Conservation (phyloP, 2,888 invertebrate genomes). For the Eupsilia transversa region DNA sequence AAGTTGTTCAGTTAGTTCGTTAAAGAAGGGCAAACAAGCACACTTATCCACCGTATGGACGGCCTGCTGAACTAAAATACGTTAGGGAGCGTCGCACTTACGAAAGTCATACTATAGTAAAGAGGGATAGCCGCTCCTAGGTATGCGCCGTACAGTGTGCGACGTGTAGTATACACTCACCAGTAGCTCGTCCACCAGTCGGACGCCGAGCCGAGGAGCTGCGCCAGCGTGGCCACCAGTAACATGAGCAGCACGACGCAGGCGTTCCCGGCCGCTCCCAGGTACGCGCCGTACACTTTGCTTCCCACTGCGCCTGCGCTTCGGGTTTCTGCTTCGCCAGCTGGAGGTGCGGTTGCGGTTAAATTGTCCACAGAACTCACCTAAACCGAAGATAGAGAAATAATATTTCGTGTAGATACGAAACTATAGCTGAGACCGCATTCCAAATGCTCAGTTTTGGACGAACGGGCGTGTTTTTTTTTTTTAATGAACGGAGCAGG, state of each 20-base stretch:
- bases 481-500: too few relatives aligned
- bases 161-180: conserved; percentile 80
- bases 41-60: neutral
- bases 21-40: neutral
- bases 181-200: conserved; percentile 95
- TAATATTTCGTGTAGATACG: neutral
- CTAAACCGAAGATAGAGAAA: conserved; percentile 63
- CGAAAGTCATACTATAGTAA: neutral
- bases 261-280: conserved; percentile 93
- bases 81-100: neutral
- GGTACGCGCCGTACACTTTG: conserved; percentile 92
- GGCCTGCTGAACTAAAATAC: neutral
- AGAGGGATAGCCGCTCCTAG: neutral
- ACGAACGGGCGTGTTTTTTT: too few relatives aligned
- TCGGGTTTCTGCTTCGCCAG: conserved; percentile 90
- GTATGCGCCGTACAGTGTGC: neutral
- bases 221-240: conserved; percentile 92
- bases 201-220: conserved; percentile 93
- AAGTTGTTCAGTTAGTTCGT: neutral
- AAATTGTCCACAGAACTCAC: conserved; percentile 91
- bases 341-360: conserved; percentile 87
- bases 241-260: conserved; percentile 91
- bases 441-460: neutral
- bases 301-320: conserved; percentile 92
- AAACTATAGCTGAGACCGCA: neutral